Percentiles rank a stretch among this genome's conserved stretches.
Evolutionary conservation across 2,113 vertebrate genomes (phyloP).

Genomic region (Saccopteryx leptura): DNA sequence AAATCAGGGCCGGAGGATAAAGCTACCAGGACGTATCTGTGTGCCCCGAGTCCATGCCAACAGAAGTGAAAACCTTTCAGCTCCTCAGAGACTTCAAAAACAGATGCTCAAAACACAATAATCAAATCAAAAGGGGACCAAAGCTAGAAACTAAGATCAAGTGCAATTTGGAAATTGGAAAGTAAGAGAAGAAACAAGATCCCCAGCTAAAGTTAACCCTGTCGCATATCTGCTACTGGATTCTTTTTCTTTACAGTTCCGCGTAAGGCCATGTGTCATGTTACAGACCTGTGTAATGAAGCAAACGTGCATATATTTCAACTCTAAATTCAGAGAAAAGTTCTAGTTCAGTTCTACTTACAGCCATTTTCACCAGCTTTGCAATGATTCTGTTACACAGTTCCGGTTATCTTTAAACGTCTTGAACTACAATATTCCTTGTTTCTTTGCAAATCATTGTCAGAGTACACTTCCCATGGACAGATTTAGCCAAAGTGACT

Average conservation of each 20-base stretch:
- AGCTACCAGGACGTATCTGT: slow-evolving; percentile 52
- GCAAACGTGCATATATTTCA: slow-evolving; percentile 12
- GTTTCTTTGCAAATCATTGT: slow-evolving; percentile 42
- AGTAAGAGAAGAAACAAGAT: slow-evolving; percentile 53
- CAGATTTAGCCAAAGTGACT: background rate
- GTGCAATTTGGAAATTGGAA: slow-evolving; percentile 44
- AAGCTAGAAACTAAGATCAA: slow-evolving; percentile 43
- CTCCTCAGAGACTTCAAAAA: slow-evolving; percentile 62
- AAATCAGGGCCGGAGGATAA: slow-evolving; percentile 68
- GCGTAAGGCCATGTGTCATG: background rate
- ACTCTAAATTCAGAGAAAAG: slow-evolving; percentile 52
- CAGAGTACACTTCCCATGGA: background rate
- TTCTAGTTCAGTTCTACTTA: background rate
- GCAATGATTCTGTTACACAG: background rate
- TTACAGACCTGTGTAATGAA: background rate
- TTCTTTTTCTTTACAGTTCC: background rate
- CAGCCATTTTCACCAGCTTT: slow-evolving; percentile 43
- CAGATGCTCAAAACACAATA: slow-evolving; percentile 55
- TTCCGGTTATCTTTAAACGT: slow-evolving; percentile 50
- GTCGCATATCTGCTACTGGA: background rate
- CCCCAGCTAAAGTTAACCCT: background rate
- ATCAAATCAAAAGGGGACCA: slow-evolving; percentile 65
- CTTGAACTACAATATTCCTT: background rate
- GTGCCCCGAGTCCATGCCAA: background rate
- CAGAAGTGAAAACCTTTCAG: slow-evolving; percentile 66